Percentiles rank a stretch among this genome's conserved stretches.
phyloP scores from a whole-genome alignment of 2,113 vertebrate genomes.

The Melanerpes formicivorus region DNA sequence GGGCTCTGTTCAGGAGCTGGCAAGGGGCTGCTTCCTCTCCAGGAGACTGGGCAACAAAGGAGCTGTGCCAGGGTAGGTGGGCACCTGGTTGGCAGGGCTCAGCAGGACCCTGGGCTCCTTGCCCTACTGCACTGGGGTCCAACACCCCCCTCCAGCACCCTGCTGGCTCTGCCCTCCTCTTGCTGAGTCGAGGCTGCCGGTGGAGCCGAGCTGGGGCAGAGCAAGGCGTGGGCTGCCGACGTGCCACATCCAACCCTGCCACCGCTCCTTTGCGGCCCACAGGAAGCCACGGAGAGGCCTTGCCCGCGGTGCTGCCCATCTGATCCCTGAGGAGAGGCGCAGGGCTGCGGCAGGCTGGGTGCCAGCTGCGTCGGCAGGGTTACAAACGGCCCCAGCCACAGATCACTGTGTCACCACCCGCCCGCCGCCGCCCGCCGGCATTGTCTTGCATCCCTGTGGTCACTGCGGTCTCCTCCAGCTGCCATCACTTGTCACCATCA shows the following conservation, averaged over 20 bases:
- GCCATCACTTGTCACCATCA: conserved; percentile 58
- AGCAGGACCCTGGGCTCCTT: not conserved
- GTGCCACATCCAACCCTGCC: not conserved
- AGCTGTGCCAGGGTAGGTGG: not conserved
- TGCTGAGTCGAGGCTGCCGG: accelerated
- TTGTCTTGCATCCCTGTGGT: conserved; percentile 55
- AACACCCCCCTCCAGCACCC: accelerated
- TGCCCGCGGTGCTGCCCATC: not conserved
- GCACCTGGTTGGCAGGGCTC: not conserved
- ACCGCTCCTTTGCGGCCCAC: accelerated
- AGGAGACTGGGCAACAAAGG: accelerated
- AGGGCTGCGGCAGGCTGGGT: accelerated
- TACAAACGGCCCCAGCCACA: not conserved
- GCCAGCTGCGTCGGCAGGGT: conserved; percentile 7
- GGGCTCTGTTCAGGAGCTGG: not conserved
- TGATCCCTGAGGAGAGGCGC: not conserved
- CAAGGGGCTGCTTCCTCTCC: accelerated
- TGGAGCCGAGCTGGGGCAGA: not conserved
- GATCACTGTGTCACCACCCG: conserved; percentile 22
- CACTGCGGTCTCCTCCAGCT: conserved; percentile 44
- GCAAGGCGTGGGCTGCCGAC: accelerated
- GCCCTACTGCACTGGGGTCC: accelerated
- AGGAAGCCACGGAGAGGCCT: not conserved
- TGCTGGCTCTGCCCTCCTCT: not conserved
- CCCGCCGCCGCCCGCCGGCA: conserved; percentile 31